phyloP scores from a whole-genome alignment of 2,113 vertebrate species.

The Toxostoma redivivum region DNA sequence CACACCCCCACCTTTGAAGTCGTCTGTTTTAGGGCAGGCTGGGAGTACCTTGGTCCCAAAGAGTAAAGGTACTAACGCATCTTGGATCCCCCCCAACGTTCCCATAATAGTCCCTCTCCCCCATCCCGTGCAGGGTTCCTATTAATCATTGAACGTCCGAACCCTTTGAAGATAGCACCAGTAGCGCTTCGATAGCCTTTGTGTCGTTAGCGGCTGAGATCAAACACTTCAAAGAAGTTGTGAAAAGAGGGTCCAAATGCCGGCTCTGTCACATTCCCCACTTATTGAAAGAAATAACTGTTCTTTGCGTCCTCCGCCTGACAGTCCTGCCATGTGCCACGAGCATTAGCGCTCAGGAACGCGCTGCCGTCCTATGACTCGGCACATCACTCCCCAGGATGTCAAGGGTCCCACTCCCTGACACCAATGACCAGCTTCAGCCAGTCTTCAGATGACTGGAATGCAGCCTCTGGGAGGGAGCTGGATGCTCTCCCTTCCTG shows the following conservation, averaged over 20 bases:
- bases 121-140: background rate
- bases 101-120: background rate
- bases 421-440: background rate
- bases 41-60: background rate
- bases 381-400: background rate
- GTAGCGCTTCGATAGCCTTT: background rate
- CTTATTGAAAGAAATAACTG: background rate
- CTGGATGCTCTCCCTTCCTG: background rate
- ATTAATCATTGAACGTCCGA: slow-evolving; percentile 21
- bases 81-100: background rate
- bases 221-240: slow-evolving; percentile 58
- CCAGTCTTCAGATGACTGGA: background rate
- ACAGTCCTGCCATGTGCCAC: background rate
- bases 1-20: background rate
- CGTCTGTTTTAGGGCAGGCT: background rate
- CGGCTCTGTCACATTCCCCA: background rate
- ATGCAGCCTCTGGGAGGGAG: background rate
- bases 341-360: background rate
- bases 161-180: slow-evolving; percentile 47
- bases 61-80: background rate
- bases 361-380: slow-evolving; percentile 4
- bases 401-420: background rate
- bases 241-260: slow-evolving; percentile 27
- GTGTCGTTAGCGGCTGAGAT: background rate
- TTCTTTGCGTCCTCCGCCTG: background rate